Evolutionary conservation across 2,113 vertebrate species (phyloP), one percentile per base, ranked within the genome.

Genomic region (Cephalophus harveyi): DNA sequence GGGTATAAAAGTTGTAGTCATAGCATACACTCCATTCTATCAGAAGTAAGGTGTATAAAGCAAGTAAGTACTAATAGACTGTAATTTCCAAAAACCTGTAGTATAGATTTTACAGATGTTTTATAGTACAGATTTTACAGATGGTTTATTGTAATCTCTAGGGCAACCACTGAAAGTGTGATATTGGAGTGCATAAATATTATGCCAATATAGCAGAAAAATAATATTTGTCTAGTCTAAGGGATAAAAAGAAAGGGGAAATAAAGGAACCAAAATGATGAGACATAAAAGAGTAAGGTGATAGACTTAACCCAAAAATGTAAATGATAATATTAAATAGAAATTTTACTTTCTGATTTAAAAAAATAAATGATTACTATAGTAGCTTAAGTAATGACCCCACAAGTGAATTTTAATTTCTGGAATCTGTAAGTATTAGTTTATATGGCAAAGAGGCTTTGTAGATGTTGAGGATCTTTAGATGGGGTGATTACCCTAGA

Each of bases 41-140:
- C 96, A 93, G 97, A 98, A 98, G 98, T 97, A 94, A 98, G 97
- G 97, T 97, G 97, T 97, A 97, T 97, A 93, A 98, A 98, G 98
- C 97, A 98, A 96, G 90, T 83, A 89, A 90, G 96, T 97, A 91
- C 97, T 97, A 40, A 0, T 28, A 98, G 98, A 98, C 97, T 84
- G 95, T 97, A 98, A 98, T 81, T 95, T 95, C 55, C 97, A 98
- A 98, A 98, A 98, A 97, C n/a, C n/a, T 23, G 10, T 71, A 40
- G 67, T 71, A 71, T 36, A 71, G 67, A 23, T 71, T 71, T 71
- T 36, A 71, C 17, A 52, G 50, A 52, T 52, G 50, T 52, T 54
- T 54, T 17, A 54, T 6, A 54, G 57, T 59, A 59, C 57, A 59
- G 57, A 59, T 59, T 71, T 71, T 71, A 40, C 19, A 76, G 36